Conservation (phyloP, 2,113 vertebrate species). For the Dendrocopos noguchii region DNA sequence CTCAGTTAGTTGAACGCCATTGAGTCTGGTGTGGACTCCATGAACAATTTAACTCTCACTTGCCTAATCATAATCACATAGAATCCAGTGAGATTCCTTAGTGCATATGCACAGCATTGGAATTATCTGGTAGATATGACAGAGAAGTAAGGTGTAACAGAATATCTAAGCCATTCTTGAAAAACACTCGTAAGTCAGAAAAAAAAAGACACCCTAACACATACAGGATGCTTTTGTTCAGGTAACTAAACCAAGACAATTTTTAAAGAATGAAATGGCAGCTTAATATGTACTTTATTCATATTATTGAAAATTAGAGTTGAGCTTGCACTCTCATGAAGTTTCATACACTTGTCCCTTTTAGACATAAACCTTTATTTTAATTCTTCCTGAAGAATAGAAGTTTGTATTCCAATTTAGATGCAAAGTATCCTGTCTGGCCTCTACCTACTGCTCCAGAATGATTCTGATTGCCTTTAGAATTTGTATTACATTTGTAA, state of each 20-base stretch:
- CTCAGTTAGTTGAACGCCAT: neutral
- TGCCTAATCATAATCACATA: neutral
- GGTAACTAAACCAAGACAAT: neutral
- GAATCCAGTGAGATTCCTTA: neutral
- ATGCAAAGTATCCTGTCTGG: neutral
- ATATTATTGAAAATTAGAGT: neutral
- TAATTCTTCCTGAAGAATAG: neutral
- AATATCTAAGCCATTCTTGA: neutral
- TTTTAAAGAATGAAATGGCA: neutral
- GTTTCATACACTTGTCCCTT: neutral
- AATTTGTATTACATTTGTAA: neutral
- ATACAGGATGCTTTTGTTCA: neutral
- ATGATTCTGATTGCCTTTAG: neutral
- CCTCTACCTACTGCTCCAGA: neutral
- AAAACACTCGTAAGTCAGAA: rapidly evolving
- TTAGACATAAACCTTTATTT: neutral
- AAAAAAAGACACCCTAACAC: neutral
- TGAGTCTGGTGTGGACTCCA: neutral
- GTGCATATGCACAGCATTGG: neutral
- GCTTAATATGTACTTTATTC: neutral
- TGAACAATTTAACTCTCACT: neutral
- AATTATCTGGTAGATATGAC: neutral
- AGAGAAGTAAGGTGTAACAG: neutral
- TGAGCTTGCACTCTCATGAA: neutral
- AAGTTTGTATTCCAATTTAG: neutral